Evolutionary conservation across 2,113 vertebrate genomes (phyloP).

Genomic region (Eidolon helvum): DNA sequence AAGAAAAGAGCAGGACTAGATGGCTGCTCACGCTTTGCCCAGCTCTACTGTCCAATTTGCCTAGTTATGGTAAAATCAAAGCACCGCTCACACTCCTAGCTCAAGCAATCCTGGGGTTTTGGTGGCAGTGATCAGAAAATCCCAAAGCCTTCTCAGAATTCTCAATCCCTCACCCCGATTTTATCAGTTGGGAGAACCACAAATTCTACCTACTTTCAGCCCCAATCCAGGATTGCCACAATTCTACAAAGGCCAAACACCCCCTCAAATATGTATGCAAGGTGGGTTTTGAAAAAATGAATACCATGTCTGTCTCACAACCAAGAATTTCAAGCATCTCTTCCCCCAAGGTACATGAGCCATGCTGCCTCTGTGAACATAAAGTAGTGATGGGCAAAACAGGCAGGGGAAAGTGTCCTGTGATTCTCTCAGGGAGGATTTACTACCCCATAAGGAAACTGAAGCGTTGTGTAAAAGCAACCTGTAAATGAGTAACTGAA

Average conservation of each 20-base stretch:
- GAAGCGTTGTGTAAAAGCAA: not conserved
- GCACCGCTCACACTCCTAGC: not conserved
- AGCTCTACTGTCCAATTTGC: not conserved
- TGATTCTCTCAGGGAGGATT: not conserved
- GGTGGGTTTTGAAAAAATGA: not conserved
- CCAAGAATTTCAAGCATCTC: not conserved
- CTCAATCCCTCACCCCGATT: not conserved
- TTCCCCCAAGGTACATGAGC: not conserved
- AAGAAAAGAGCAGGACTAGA: not conserved
- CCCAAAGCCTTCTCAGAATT: not conserved
- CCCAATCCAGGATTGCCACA: not conserved
- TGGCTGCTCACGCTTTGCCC: not conserved
- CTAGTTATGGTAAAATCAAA: not conserved
- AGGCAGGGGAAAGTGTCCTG: not conserved
- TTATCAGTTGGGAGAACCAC: not conserved
- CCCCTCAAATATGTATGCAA: not conserved
- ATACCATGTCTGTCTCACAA: not conserved
- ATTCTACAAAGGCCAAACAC: not conserved
- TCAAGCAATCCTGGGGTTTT: not conserved
- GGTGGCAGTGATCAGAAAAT: not conserved
- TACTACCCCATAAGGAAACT: not conserved
- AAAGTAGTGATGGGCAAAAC: not conserved
- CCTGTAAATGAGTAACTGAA: not conserved
- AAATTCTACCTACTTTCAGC: not conserved
- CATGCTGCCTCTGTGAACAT: fast-evolving